These are phyloP conservation scores for Plecturocebus donacophilus DNA, from an alignment of 2,113 vertebrate genomes.

Conservation along the genomic window DNA sequence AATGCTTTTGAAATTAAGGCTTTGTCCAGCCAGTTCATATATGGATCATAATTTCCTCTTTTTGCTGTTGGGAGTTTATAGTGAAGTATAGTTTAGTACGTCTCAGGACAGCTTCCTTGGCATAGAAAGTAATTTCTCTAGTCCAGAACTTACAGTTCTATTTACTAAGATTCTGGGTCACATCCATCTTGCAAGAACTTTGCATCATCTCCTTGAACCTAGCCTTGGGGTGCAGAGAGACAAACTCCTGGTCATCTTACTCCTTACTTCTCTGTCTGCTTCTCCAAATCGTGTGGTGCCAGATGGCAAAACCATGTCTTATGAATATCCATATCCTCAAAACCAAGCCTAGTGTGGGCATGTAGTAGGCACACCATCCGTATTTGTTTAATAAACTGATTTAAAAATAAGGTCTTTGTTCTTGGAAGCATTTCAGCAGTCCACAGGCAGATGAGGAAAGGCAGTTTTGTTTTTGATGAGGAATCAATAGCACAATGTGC, in stretches of 20 bases:
- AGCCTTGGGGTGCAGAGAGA: background rate
- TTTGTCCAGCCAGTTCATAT: background rate
- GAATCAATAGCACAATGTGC: fast-evolving
- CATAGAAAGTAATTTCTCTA: background rate
- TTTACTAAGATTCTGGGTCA: background rate
- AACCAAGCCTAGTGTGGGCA: background rate
- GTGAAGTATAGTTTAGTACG: background rate
- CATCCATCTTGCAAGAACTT: background rate
- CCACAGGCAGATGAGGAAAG: background rate
- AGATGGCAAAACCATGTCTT: background rate
- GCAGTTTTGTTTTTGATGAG: background rate
- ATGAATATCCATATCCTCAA: background rate
- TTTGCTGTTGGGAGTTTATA: background rate
- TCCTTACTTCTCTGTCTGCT: background rate
- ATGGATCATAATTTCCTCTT: background rate
- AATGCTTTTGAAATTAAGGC: background rate
- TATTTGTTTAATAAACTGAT: background rate
- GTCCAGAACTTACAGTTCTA: background rate
- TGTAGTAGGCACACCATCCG: background rate
- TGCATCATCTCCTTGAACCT: background rate
- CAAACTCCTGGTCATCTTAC: background rate
- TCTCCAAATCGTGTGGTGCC: background rate
- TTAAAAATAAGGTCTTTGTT: background rate
- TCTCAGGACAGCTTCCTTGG: background rate
- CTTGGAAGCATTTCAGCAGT: background rate